phyloP scores from a whole-genome alignment of 2,797 vertebrate genomes.

The Merluccius polli region DNA sequence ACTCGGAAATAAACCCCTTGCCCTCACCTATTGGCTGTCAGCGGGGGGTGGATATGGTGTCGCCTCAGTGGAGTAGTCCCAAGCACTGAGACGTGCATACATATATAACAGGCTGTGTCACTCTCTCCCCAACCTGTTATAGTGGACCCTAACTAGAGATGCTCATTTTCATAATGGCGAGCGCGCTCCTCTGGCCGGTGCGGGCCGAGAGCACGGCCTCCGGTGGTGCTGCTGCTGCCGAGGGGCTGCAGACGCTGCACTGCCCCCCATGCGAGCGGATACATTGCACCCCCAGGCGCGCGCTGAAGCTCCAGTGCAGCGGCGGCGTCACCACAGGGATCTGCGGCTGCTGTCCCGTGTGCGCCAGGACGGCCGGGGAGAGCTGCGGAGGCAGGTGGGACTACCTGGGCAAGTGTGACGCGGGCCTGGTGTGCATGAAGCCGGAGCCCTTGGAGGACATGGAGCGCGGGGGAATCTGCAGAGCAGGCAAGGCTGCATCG shows the following conservation, averaged over 20 bases:
- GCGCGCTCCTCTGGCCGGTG: conserved; percentile 25
- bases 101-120: conserved; percentile 46
- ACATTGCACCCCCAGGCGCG: conserved; percentile 64
- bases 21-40: conserved; percentile 65
- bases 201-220: conserved; percentile 24
- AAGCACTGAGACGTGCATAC: conserved; percentile 1
- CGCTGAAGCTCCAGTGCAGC: conserved; percentile 65
- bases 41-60: conserved; percentile 53
- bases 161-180: conserved; percentile 41
- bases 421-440: conserved; percentile 66
- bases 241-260: conserved; percentile 62
- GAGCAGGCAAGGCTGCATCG: conserved; percentile 53
- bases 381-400: conserved; percentile 72
- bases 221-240: conserved; percentile 2
- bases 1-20: conserved; percentile 35
- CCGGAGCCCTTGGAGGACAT: conserved; percentile 38
- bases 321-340: conserved; percentile 68
- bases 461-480: conserved; percentile 60
- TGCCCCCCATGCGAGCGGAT: conserved; percentile 70
- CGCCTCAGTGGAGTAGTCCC: conserved; percentile 42
- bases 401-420: conserved; percentile 72
- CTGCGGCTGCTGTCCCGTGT: conserved; percentile 71
- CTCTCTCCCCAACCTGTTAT: neutral
- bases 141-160: conserved; percentile 15
- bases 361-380: conserved; percentile 62